phyloP scores from a whole-genome alignment of 2,797 vertebrate genomes.

The Alauda arvensis region DNA sequence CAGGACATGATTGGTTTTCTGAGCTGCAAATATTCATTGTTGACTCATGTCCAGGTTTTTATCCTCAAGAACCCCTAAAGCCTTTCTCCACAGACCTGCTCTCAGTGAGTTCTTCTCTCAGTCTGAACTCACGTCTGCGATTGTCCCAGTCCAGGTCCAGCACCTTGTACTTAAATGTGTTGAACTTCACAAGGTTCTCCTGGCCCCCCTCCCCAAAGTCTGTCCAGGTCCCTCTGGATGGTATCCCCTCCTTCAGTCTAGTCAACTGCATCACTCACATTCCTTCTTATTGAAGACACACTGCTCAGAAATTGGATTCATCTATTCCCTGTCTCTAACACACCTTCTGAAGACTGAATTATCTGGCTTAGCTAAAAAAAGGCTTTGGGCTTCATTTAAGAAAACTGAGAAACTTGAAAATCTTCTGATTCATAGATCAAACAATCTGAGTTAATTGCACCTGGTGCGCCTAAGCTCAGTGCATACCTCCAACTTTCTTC shows the following conservation, averaged over 20 bases:
- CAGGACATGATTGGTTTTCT: neutral
- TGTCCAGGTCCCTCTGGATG: neutral
- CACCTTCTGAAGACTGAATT: neutral
- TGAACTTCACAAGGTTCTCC: neutral
- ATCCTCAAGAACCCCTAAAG: neutral
- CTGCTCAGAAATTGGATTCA: neutral
- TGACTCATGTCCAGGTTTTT: neutral
- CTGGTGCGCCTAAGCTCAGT: neutral
- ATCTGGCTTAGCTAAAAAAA: neutral
- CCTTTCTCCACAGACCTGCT: neutral
- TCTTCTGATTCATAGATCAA: neutral
- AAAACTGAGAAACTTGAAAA: neutral
- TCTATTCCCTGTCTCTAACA: neutral
- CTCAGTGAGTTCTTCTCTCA: neutral
- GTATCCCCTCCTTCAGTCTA: neutral
- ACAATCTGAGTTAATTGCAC: neutral
- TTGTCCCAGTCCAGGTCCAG: neutral
- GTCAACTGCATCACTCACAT: neutral
- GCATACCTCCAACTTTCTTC: neutral
- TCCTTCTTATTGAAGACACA: neutral
- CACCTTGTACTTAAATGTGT: neutral
- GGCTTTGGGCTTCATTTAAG: neutral
- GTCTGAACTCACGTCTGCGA: no score
- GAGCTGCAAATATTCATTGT: neutral
- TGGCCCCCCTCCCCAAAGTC: neutral